phyloP scores from a whole-genome alignment of 2,888 invertebrate genomes.

The Omphaloscelis lunosa region DNA sequence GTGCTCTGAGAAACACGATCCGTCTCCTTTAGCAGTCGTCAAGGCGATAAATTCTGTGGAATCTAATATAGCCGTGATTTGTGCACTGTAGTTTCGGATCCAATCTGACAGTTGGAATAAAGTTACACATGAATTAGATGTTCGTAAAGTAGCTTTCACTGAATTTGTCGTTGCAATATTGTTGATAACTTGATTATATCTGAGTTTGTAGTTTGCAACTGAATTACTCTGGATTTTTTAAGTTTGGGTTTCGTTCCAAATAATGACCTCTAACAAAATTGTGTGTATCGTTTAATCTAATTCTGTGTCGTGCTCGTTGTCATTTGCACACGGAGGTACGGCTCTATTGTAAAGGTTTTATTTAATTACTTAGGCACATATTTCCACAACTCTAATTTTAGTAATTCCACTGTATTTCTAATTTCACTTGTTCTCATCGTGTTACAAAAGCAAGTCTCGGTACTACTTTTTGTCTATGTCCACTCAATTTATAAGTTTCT shows the following conservation, averaged over 20 bases:
- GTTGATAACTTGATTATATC: slow-evolving; percentile 58
- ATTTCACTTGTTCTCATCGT: neutral
- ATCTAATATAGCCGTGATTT: slow-evolving; percentile 79
- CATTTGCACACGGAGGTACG: neutral
- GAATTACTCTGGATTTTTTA: slow-evolving; percentile 25
- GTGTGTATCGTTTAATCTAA: neutral
- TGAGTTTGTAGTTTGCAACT: slow-evolving; percentile 42
- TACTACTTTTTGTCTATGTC: neutral
- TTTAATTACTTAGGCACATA: neutral
- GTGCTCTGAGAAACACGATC: slow-evolving; percentile 69
- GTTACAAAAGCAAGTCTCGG: neutral
- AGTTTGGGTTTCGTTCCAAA: slow-evolving; percentile 15
- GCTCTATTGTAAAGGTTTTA: no score
- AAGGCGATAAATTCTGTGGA: slow-evolving; percentile 76
- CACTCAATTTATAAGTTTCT: neutral
- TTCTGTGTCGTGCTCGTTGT: neutral
- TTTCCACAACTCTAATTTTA: neutral
- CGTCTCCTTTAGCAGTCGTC: slow-evolving; percentile 71
- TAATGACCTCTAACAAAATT: neutral
- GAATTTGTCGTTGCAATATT: slow-evolving; percentile 59
- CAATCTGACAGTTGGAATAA: slow-evolving; percentile 70
- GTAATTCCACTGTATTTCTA: neutral
- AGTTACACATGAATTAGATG: slow-evolving; percentile 62
- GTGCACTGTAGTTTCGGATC: slow-evolving; percentile 71
- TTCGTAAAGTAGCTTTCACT: slow-evolving; percentile 47